Conservation (phyloP, 2,888 invertebrate genomes). For the Apodemia zela region DNA sequence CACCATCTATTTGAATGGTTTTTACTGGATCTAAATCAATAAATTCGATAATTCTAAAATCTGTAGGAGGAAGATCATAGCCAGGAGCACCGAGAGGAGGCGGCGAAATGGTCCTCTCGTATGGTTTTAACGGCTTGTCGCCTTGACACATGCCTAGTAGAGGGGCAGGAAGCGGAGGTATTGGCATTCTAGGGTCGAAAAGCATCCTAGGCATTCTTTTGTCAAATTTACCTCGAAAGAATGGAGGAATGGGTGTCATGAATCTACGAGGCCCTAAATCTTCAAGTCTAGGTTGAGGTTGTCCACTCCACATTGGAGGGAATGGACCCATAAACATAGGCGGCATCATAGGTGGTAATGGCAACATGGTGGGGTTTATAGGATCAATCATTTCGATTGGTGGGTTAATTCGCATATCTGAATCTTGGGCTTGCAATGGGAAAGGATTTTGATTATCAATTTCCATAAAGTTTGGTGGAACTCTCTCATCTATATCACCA, state of each 20-base stretch:
- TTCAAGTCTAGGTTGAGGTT: slow-evolving; percentile 49
- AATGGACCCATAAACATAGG: slow-evolving; percentile 40
- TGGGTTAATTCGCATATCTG: slow-evolving; percentile 59
- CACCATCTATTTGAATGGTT: slow-evolving; percentile 90
- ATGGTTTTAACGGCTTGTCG: slow-evolving; percentile 55
- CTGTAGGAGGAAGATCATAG: slow-evolving; percentile 56
- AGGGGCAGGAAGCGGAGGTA: slow-evolving; percentile 55
- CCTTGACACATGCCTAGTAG: slow-evolving; percentile 60
- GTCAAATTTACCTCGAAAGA: slow-evolving; percentile 58
- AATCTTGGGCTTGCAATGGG: slow-evolving; percentile 43
- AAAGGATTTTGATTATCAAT: slow-evolving; percentile 48
- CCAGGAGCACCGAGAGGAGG: slow-evolving; percentile 65
- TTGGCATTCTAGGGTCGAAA: slow-evolving; percentile 51
- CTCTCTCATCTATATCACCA: slow-evolving; percentile 77
- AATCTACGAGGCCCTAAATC: slow-evolving; percentile 58
- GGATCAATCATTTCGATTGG: slow-evolving; percentile 44
- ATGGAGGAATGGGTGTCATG: slow-evolving; percentile 52
- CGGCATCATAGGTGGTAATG: slow-evolving; percentile 54
- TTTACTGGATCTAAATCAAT: slow-evolving; percentile 84
- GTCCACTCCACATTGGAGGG: slow-evolving; percentile 55
- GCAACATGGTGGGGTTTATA: slow-evolving; percentile 39
- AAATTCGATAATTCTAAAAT: slow-evolving; percentile 60
- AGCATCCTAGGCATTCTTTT: slow-evolving; percentile 48
- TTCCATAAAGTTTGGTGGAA: slow-evolving; percentile 53
- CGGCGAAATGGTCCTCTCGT: slow-evolving; percentile 53